Evolutionary conservation across 2,797 vertebrate genomes (phyloP).

Genomic region (Muscicapa striata): DNA sequence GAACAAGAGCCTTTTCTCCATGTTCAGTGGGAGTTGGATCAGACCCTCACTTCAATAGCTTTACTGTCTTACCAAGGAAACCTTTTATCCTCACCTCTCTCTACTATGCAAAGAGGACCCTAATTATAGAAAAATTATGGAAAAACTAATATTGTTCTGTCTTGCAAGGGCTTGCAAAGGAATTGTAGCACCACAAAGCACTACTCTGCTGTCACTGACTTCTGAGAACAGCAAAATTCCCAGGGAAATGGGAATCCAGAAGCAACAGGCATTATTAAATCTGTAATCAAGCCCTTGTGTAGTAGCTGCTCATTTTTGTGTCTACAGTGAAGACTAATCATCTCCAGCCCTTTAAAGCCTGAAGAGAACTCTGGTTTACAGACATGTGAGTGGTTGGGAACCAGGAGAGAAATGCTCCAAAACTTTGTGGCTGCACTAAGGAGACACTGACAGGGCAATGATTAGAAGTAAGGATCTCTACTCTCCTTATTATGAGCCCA

Average conservation of each 20-base stretch:
- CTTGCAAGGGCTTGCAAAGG: not conserved
- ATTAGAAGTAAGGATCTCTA: not conserved
- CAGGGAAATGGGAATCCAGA: not conserved
- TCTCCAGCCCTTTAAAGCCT: not conserved
- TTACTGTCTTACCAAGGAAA: constrained; percentile 33
- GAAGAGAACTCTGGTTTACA: not conserved
- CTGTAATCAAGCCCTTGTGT: not conserved
- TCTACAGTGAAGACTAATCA: not conserved
- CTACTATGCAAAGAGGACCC: constrained; percentile 7
- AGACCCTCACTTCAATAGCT: constrained; percentile 33
- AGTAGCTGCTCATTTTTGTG: not conserved
- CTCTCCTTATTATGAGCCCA: not conserved
- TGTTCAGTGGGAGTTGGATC: constrained; percentile 19
- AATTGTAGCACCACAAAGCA: not conserved
- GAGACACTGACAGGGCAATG: not conserved
- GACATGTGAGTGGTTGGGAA: not conserved
- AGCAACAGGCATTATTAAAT: not conserved
- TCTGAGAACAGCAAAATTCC: not conserved
- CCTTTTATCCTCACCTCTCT: constrained; percentile 45
- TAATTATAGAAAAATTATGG: not conserved
- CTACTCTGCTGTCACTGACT: not conserved
- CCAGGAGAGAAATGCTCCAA: not conserved
- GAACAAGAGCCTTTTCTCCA: constrained; percentile 41
- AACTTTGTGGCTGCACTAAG: not conserved
- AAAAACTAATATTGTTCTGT: not conserved